Evolutionary conservation across 2,797 vertebrate species (phyloP).

Genomic region (Miichthys miiuy): DNA sequence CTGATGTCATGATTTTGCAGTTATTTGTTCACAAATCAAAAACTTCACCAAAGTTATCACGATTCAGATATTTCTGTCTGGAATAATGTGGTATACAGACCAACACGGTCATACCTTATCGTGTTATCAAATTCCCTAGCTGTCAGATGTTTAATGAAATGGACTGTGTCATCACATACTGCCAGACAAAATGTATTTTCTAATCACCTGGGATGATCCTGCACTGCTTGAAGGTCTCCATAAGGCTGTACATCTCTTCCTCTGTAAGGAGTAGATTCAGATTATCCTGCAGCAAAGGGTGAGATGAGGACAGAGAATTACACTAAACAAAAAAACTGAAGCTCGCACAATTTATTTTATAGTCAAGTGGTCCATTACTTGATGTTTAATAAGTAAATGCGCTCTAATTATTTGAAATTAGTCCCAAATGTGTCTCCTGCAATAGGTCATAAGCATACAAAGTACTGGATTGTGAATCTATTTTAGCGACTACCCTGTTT

Average conservation of each 20-base stretch:
- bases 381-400: conserved; percentile 25
- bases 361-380: background rate
- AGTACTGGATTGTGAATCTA: conserved; percentile 25
- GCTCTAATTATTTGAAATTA: conserved; percentile 29
- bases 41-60: background rate
- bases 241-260: conserved; percentile 96
- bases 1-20: no score
- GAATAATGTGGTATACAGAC: background rate
- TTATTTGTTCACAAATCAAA: background rate
- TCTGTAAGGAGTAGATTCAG: conserved; percentile 96
- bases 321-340: background rate
- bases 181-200: background rate
- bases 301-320: conserved; percentile 11
- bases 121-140: background rate
- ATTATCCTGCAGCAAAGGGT: conserved; percentile 88
- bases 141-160: background rate
- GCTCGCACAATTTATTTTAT: background rate
- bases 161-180: background rate
- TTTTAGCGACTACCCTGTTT: conserved; percentile 20
- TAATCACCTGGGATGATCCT: conserved; percentile 93
- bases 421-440: conserved; percentile 23
- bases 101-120: background rate
- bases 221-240: conserved; percentile 92
- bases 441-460: conserved; percentile 32
- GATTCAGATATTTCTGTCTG: background rate